Conservation (phyloP, 2,888 invertebrate species). For the Glomeris marginata region DNA sequence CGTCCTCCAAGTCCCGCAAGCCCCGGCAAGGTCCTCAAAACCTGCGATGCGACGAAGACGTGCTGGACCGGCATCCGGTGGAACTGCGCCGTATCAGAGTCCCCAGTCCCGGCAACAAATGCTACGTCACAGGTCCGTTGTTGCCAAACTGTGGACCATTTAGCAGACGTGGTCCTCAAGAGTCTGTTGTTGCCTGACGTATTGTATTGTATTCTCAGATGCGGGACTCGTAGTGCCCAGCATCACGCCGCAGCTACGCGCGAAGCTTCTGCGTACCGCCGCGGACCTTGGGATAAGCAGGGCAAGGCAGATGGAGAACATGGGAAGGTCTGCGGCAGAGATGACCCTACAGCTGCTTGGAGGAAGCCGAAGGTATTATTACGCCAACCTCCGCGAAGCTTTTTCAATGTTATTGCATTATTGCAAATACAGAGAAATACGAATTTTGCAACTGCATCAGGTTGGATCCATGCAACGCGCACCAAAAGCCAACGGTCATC, state of each 20-base stretch:
- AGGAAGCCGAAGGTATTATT: conserved; percentile 47
- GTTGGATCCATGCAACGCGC: conserved; percentile 68
- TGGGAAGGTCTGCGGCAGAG: conserved; percentile 71
- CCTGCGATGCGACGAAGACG: conserved; percentile 74
- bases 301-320: conserved; percentile 53
- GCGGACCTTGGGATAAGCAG: conserved; percentile 48
- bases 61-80: conserved; percentile 49
- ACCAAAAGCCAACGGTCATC: conserved; percentile 70
- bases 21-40: conserved; percentile 30
- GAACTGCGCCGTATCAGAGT: conserved; percentile 52
- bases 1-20: conserved; percentile 39
- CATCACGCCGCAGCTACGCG: conserved; percentile 48
- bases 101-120: conserved; percentile 43
- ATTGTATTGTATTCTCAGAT: conserved; percentile 37
- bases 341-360: conserved; percentile 68
- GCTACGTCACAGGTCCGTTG: conserved; percentile 49
- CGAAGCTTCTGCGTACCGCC: conserved; percentile 50
- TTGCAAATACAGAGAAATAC: too few relatives aligned
- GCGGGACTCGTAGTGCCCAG: conserved; percentile 66
- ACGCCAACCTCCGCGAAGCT: not conserved
- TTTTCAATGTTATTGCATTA: not conserved
- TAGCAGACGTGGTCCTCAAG: not conserved
- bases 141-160: not conserved
- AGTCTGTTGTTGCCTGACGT: too few relatives aligned
- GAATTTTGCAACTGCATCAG: too few relatives aligned